A percentile compares a stretch with the other conserved stretches of the same genome.
Evolutionary conservation across 2,113 vertebrate genomes (phyloP).

Genomic region (Ctenodactylus gundi): DNA sequence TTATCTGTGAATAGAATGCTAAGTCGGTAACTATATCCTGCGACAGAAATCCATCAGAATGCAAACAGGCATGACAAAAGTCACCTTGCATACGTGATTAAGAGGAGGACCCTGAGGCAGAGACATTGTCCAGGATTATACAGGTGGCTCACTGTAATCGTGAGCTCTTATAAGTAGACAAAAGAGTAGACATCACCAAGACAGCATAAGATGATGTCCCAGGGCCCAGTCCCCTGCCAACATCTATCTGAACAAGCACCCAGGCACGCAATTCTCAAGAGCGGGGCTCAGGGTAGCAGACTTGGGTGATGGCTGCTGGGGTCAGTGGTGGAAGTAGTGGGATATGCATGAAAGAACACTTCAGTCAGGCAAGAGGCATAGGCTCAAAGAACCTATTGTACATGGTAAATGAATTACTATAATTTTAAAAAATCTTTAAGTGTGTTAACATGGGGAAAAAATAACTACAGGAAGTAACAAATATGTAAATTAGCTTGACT

Average conservation of each 20-base stretch:
- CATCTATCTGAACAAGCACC: no score
- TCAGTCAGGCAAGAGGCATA: not conserved
- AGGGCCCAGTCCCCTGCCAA: not conserved
- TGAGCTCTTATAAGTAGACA: not conserved
- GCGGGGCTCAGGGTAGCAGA: not conserved
- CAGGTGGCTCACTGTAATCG: not conserved
- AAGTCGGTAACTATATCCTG: not conserved
- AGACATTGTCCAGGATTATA: not conserved
- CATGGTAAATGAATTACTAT: not conserved
- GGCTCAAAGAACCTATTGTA: not conserved
- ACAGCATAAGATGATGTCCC: not conserved
- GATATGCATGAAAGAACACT: not conserved
- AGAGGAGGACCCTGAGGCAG: not conserved
- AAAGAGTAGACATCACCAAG: no score
- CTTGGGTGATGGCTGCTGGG: rapidly evolving
- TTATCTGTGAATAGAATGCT: not conserved
- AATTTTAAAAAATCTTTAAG: not conserved
- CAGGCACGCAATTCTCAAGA: no score
- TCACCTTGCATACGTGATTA: not conserved
- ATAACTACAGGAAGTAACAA: not conserved
- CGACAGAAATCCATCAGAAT: not conserved
- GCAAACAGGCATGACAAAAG: not conserved
- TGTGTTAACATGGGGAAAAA: not conserved
- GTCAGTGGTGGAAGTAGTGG: rapidly evolving
- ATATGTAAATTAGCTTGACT: not conserved